Conservation (phyloP, 2,888 invertebrate genomes). For the Cerastis leucographa region DNA sequence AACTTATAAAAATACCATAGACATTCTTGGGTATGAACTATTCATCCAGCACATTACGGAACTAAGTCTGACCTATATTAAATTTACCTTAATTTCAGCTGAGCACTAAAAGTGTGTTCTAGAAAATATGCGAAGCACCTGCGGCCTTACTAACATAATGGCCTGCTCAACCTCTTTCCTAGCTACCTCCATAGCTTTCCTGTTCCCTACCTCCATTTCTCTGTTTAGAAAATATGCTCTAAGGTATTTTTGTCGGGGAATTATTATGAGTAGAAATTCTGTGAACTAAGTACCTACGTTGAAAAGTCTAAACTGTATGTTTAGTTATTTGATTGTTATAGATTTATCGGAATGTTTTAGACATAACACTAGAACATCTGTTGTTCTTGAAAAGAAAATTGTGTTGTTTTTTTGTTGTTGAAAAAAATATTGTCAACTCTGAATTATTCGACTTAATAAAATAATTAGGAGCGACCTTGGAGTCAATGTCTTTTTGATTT, state of each 20-base stretch:
- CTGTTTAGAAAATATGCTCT: slow-evolving; percentile 27
- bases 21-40: neutral
- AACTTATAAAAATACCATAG: neutral
- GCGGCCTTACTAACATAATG: slow-evolving; percentile 47
- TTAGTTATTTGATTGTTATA: neutral
- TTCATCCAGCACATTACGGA: slow-evolving; percentile 1
- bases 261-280: neutral
- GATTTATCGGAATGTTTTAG: neutral
- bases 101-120: slow-evolving; percentile 50
- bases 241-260: slow-evolving; percentile 3
- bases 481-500: neutral
- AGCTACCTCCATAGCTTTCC: slow-evolving; percentile 2
- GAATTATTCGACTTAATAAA: neutral
- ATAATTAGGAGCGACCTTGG: neutral
- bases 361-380: neutral
- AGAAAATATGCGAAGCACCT: slow-evolving; percentile 60
- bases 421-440: neutral
- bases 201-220: neutral
- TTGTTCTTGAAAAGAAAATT: neutral
- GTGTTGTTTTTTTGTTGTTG: neutral
- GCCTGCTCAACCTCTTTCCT: slow-evolving; percentile 31
- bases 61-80: slow-evolving; percentile 25
- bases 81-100: slow-evolving; percentile 41
- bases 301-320: neutral
- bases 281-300: neutral